Evolutionary conservation across 2,113 vertebrate species (phyloP).

Genomic region (Pseudolaguvia tuberculata): DNA sequence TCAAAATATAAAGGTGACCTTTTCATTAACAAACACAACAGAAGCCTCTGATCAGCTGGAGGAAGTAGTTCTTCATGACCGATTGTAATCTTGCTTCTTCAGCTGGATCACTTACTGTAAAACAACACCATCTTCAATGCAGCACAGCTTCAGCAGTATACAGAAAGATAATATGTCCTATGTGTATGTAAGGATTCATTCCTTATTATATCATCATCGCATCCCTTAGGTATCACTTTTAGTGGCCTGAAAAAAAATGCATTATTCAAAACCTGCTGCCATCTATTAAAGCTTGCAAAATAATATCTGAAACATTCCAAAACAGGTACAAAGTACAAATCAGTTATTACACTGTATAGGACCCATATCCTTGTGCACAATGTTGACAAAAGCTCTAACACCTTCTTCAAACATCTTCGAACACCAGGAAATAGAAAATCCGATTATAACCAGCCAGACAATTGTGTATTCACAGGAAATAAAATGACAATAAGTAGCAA

Average conservation of each 20-base stretch:
- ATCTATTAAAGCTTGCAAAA: no score
- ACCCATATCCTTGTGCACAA: not conserved
- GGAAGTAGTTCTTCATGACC: conserved; percentile 60
- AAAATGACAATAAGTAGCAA: conserved; percentile 25
- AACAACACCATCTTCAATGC: conserved; percentile 62
- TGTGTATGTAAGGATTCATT: not conserved
- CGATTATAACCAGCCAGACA: conserved; percentile 13
- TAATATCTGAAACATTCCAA: not conserved
- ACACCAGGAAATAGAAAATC: conserved; percentile 5
- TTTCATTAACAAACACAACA: conserved; percentile 58
- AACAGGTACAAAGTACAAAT: not conserved
- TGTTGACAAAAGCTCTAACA: conserved; percentile 1
- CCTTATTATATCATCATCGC: not conserved
- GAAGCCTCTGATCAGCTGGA: conserved; percentile 55
- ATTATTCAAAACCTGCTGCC: no score
- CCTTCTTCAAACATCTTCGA: not conserved
- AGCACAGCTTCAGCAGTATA: conserved; percentile 46
- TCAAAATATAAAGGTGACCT: conserved; percentile 57
- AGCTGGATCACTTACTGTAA: conserved; percentile 65
- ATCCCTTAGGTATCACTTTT: not conserved
- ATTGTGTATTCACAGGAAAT: not conserved
- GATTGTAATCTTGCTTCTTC: conserved; percentile 63
- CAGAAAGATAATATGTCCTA: conserved; percentile 52
- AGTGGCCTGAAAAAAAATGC: not conserved
- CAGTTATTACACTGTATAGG: not conserved